Evolutionary conservation across 1,140 invertebrate species (phyloP).

Genomic region (Drosophila arawakana): DNA sequence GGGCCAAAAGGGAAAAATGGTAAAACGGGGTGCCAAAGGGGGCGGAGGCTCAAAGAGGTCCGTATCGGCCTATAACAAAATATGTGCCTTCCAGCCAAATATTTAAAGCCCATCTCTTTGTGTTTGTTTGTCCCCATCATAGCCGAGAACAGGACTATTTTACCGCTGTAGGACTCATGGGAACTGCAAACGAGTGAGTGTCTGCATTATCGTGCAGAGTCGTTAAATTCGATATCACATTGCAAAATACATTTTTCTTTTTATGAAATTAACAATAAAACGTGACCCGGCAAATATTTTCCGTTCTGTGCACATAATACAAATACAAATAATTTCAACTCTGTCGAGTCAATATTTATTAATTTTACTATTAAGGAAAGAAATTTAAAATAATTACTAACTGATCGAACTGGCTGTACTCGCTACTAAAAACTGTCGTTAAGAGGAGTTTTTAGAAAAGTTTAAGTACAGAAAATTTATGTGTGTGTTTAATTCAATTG

Average conservation of each 20-base stretch:
- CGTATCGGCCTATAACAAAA: constrained; percentile 77
- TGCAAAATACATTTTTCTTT: constrained; percentile 53
- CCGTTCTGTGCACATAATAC: constrained; percentile 25
- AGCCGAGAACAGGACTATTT: constrained; percentile 1
- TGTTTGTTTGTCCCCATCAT: constrained; percentile 22
- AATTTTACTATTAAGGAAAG: not conserved
- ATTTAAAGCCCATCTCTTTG: constrained; percentile 35
- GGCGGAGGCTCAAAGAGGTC: constrained; percentile 29
- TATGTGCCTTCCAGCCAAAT: constrained; percentile 52
- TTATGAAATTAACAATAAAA: constrained; percentile 80
- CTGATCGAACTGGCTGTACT: no score
- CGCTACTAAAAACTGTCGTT: no score
- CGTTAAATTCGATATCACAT: constrained; percentile 80
- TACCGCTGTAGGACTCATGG: constrained; percentile 10
- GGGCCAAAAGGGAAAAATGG: constrained; percentile 38
- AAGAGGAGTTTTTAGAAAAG: no score
- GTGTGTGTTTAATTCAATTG: no score
- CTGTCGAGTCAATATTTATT: constrained; percentile 1
- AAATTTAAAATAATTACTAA: no score
- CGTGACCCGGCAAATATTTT: constrained; percentile 78
- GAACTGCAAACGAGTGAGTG: constrained; percentile 2
- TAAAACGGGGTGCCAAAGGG: constrained; percentile 35
- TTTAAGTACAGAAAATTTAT: no score
- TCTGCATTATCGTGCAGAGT: constrained; percentile 38
- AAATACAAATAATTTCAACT: constrained; percentile 17